Conservation (phyloP, 2,888 invertebrate genomes). For the Cephus nigrinus region DNA sequence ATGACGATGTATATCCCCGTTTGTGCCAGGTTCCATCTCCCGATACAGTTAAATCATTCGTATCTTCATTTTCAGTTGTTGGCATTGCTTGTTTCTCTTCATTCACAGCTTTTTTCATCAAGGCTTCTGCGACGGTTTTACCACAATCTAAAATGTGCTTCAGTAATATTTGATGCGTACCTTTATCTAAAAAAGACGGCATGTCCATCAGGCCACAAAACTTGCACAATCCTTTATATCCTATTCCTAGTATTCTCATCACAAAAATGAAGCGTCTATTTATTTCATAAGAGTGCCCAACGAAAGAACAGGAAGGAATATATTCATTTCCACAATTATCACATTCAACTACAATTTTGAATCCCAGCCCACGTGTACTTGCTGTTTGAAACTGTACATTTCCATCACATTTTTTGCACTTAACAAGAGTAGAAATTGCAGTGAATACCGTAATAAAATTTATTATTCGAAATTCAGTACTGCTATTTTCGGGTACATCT, state of each 20-base stretch:
- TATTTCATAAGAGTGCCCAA: constrained; percentile 16
- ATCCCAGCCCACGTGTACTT: constrained; percentile 18
- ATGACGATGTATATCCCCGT: too few species aligned
- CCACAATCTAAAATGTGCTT: constrained; percentile 17
- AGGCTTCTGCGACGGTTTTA: constrained; percentile 10
- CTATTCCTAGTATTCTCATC: constrained; percentile 24
- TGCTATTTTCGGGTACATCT: constrained; percentile 13
- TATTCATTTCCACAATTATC: constrained; percentile 3
- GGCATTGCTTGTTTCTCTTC: constrained; percentile 19
- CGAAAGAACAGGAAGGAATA: constrained; percentile 11
- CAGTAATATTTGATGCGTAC: constrained; percentile 17
- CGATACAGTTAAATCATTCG: not conserved
- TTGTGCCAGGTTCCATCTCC: too few species aligned
- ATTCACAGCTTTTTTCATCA: constrained; percentile 20
- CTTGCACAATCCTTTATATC: constrained; percentile 21
- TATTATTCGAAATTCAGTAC: constrained; percentile 11
- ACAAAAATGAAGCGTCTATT: constrained; percentile 16
- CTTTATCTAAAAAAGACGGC: constrained; percentile 21
- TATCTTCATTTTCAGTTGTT: constrained; percentile 1
- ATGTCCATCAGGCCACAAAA: constrained; percentile 34
- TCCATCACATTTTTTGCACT: constrained; percentile 18
- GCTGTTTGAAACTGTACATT: constrained; percentile 13
- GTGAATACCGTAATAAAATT: constrained; percentile 13
- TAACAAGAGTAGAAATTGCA: constrained; percentile 12
- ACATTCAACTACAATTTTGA: constrained; percentile 9